These are phyloP conservation scores for Sarcophaga carnaria DNA, from an alignment of 2,888 invertebrate genomes.

Conservation along the genomic window DNA sequence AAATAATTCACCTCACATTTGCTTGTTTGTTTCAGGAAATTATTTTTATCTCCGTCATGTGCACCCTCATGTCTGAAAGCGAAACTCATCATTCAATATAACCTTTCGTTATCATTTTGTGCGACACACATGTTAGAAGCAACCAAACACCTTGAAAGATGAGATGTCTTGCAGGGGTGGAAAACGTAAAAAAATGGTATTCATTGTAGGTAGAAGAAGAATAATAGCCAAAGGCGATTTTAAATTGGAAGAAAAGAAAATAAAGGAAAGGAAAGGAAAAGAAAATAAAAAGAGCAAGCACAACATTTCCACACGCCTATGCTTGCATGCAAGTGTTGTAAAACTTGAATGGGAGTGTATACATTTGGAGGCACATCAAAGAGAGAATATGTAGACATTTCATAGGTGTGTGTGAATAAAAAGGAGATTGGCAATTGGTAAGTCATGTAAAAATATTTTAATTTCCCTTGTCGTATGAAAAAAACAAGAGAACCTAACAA, in stretches of 20 bases:
- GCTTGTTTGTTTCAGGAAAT: constrained; percentile 58
- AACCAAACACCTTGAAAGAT: constrained; percentile 21
- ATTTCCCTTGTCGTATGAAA: constrained; percentile 47
- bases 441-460: constrained; percentile 60
- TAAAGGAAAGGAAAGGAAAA: neutral
- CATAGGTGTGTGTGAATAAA: neutral
- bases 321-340: neutral
- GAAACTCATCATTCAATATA: neutral
- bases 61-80: neutral
- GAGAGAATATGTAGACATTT: neutral
- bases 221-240: constrained; percentile 53
- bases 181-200: neutral
- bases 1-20: constrained; percentile 1
- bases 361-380: neutral
- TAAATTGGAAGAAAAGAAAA: constrained; percentile 36
- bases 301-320: neutral
- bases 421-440: constrained; percentile 42
- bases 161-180: constrained; percentile 5
- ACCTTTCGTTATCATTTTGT: neutral
- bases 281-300: neutral
- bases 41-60: constrained; percentile 39
- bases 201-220: constrained; percentile 21
- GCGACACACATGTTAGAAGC: neutral
- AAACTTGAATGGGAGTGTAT: neutral
- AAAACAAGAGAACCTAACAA: neutral